phyloP scores from a whole-genome alignment of 2,888 invertebrate genomes.

The Sinodicranocentrus sp. region DNA sequence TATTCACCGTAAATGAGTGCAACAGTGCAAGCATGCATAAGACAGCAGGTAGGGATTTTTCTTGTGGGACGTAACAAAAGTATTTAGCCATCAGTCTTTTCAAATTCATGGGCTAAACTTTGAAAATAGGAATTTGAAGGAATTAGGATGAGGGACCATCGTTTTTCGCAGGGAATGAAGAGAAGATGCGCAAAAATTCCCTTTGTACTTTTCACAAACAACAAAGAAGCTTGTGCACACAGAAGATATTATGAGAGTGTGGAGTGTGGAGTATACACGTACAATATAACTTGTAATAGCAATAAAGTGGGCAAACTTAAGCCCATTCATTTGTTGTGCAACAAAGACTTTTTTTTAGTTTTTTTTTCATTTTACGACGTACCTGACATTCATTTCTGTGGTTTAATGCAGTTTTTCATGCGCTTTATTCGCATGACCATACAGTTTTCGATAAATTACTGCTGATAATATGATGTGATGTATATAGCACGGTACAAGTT shows the following conservation, averaged over 20 bases:
- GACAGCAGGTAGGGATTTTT: neutral
- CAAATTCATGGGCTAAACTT: neutral
- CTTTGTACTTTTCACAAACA: too few relatives aligned
- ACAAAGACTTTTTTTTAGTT: neutral
- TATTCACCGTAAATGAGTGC: constrained; percentile 44
- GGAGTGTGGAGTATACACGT: too few relatives aligned
- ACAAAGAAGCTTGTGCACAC: too few relatives aligned
- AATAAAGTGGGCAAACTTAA: too few relatives aligned
- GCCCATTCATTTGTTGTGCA: neutral
- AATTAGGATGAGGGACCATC: neutral
- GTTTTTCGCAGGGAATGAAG: constrained; percentile 4
- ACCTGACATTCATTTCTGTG: constrained; percentile 53
- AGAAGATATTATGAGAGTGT: too few relatives aligned
- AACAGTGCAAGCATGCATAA: too few relatives aligned
- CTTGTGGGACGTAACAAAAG: constrained; percentile 41
- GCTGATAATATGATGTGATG: too few relatives aligned
- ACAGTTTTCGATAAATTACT: constrained; percentile 39
- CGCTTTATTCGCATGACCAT: constrained; percentile 60
- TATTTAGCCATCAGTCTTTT: constrained; percentile 18
- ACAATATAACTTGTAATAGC: too few relatives aligned
- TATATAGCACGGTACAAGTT: too few relatives aligned
- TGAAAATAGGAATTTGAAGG: constrained; percentile 15
- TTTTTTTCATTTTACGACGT: neutral
- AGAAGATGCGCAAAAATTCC: too few relatives aligned
- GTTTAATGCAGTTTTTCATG: constrained; percentile 58